Evolutionary conservation across 2,113 vertebrate genomes (phyloP).

Genomic region (Syrmaticus mikado): DNA sequence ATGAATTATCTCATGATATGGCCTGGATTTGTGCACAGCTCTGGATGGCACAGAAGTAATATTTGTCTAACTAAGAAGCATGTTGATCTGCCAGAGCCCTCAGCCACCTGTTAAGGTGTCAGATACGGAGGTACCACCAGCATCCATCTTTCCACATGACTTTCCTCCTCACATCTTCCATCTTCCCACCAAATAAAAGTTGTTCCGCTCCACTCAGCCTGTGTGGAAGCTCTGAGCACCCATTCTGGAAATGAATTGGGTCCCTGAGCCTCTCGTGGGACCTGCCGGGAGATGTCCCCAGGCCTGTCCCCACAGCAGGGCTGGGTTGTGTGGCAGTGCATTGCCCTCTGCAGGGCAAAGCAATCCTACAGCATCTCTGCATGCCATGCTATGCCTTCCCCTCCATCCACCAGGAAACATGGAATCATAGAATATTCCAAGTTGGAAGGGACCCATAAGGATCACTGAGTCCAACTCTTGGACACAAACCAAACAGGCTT

Average conservation of each 20-base stretch:
- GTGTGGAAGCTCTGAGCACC: fast-evolving
- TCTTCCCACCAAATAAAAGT: background rate
- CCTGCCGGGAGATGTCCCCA: background rate
- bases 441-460: too few relatives aligned
- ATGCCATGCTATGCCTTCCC: background rate
- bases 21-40: background rate
- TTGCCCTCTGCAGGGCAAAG: background rate
- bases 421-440: background rate
- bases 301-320: background rate
- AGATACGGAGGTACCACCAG: background rate
- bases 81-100: background rate
- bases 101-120: background rate
- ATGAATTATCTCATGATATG: background rate
- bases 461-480: too few relatives aligned
- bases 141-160: background rate
- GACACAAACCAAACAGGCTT: background rate
- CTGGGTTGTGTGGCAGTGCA: fast-evolving
- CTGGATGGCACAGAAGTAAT: background rate
- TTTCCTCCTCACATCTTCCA: background rate
- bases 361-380: background rate
- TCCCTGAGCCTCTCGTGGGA: fast-evolving
- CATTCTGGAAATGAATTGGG: background rate
- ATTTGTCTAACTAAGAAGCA: fast-evolving
- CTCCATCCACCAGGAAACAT: background rate
- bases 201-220: background rate